phyloP scores from a whole-genome alignment of 2,888 invertebrate genomes.

The Notodonta ziczac region DNA sequence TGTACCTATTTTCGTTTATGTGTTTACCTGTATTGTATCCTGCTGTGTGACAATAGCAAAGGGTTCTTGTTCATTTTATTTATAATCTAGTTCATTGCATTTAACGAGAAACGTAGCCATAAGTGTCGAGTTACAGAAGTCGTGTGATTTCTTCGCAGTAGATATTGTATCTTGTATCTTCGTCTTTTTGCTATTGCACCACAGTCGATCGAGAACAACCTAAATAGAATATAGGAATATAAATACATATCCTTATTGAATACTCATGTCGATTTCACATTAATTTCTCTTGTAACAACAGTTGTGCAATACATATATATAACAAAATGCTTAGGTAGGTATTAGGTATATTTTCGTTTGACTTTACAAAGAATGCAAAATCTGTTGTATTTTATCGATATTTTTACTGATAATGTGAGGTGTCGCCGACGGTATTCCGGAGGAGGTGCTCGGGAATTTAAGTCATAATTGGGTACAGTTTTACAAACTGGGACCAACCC shows the following conservation, averaged over 20 bases:
- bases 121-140: conserved; percentile 61
- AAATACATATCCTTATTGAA: conserved; percentile 82
- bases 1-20: conserved; percentile 69
- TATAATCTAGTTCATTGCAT: conserved; percentile 74
- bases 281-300: conserved; percentile 73
- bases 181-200: conserved; percentile 74
- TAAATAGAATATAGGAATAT: conserved; percentile 76
- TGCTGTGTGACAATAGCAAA: conserved; percentile 79
- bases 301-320: conserved; percentile 82
- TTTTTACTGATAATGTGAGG: conserved; percentile 74
- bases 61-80: conserved; percentile 53
- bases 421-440: conserved; percentile 53
- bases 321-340: conserved; percentile 81
- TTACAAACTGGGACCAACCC: no score
- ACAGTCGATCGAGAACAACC: conserved; percentile 68
- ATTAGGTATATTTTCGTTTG: conserved; percentile 81
- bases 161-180: conserved; percentile 47
- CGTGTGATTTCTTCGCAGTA: conserved; percentile 61
- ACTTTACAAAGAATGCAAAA: conserved; percentile 79
- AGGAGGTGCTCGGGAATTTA: conserved; percentile 62
- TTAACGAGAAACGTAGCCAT: conserved; percentile 74
- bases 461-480: conserved; percentile 63
- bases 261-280: conserved; percentile 79
- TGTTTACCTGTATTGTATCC: conserved; percentile 69
- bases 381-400: conserved; percentile 82